Conservation (phyloP, 2,113 vertebrate genomes). For the Cinclus cinclus region DNA sequence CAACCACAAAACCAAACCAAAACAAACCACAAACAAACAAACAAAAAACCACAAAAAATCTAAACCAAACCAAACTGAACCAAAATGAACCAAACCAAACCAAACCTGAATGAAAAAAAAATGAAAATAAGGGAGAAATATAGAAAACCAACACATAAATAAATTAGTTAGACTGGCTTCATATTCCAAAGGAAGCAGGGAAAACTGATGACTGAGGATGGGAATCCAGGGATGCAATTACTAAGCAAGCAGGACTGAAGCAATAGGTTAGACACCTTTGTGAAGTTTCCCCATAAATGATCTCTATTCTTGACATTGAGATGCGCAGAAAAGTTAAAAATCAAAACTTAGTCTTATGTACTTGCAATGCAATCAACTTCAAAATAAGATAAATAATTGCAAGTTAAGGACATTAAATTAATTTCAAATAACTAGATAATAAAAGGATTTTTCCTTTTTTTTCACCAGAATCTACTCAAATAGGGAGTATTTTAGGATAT, state of each 20-base stretch:
- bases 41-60: too few relatives aligned
- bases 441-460: not conserved
- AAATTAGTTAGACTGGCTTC: not conserved
- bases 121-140: not conserved
- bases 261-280: not conserved
- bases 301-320: not conserved
- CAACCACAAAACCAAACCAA: not conserved
- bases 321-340: not conserved
- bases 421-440: not conserved
- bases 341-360: not conserved
- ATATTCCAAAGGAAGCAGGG: not conserved
- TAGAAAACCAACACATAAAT: not conserved
- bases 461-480: not conserved
- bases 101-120: too few relatives aligned
- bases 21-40: too few relatives aligned
- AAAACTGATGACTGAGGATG: not conserved
- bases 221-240: not conserved
- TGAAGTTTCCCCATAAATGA: not conserved
- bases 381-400: not conserved
- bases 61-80: too few relatives aligned
- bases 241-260: not conserved
- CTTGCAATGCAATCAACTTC: not conserved
- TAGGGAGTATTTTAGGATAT: not conserved
- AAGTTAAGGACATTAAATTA: not conserved
- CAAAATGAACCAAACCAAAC: not conserved